Conservation (phyloP, 2,888 invertebrate genomes). For the Neoscelio sp. region DNA sequence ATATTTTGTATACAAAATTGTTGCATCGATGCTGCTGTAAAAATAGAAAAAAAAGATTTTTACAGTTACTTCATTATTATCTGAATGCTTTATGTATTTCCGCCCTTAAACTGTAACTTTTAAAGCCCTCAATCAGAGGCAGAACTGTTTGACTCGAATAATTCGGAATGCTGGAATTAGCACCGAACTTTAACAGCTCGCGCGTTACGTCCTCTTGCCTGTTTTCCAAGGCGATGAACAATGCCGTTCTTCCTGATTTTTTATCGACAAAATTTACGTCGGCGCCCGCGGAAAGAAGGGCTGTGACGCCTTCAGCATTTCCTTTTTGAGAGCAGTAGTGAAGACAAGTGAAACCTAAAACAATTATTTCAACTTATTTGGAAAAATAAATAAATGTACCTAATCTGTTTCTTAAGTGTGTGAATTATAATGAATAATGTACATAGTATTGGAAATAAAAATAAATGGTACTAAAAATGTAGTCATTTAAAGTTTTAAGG, state of each 20-base stretch:
- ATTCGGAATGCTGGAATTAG: constrained; percentile 73
- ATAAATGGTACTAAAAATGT: too few relatives aligned
- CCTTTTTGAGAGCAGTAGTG: constrained; percentile 77
- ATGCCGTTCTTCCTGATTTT: constrained; percentile 78
- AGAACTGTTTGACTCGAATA: constrained; percentile 77
- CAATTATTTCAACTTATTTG: background rate
- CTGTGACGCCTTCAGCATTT: constrained; percentile 70
- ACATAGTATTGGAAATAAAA: too few relatives aligned
- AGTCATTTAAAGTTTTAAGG: too few relatives aligned
- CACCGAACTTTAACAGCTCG: constrained; percentile 72
- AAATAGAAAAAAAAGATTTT: background rate
- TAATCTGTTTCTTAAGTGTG: too few relatives aligned
- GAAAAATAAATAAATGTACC: too few relatives aligned
- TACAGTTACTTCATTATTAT: constrained; percentile 27
- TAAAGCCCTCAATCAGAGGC: constrained; percentile 72
- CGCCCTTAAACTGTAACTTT: constrained; percentile 70
- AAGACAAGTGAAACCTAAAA: constrained; percentile 76
- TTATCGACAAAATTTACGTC: constrained; percentile 76
- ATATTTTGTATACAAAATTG: too few relatives aligned
- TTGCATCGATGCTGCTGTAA: too few relatives aligned
- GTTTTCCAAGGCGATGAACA: constrained; percentile 79
- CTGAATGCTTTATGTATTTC: constrained; percentile 56
- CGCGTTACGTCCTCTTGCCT: constrained; percentile 67
- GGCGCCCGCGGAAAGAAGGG: constrained; percentile 72
- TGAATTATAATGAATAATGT: too few relatives aligned